phyloP scores from a whole-genome alignment of 2,113 vertebrate genomes.

The Osmerus mordax region DNA sequence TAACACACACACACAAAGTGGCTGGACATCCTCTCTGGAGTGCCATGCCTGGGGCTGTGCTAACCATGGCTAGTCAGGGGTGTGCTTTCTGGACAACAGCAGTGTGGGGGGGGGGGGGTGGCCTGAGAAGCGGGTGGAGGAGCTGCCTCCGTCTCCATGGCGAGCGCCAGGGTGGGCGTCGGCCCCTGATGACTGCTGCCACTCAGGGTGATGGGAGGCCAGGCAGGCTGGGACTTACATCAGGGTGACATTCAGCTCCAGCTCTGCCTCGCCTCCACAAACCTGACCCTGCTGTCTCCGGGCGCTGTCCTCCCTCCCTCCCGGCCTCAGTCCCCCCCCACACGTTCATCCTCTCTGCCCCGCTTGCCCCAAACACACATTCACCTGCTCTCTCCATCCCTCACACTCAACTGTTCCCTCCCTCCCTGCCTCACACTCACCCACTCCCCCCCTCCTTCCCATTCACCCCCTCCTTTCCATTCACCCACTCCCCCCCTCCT shows the following conservation, averaged over 20 bases:
- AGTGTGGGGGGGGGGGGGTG: constrained; percentile 17
- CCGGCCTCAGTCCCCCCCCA: not conserved
- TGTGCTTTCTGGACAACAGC: constrained; percentile 14
- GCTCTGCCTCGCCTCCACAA: not conserved
- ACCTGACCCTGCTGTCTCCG: not conserved
- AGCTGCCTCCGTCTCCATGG: not conserved
- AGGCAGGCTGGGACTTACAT: constrained; percentile 28
- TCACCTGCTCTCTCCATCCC: no score
- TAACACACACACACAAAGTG: not conserved
- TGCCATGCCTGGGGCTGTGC: constrained; percentile 43
- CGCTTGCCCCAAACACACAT: not conserved
- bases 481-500: no score
- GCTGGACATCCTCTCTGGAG: constrained; percentile 34
- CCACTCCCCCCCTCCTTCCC: no score
- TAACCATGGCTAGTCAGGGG: constrained; percentile 49
- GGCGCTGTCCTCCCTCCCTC: not conserved
- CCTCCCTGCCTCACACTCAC: not conserved
- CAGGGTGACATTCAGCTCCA: constrained; percentile 44
- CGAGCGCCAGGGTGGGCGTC: not conserved
- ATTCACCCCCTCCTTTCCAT: not conserved
- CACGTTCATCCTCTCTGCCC: not conserved
- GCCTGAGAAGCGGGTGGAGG: not conserved
- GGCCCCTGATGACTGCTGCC: constrained; percentile 23
- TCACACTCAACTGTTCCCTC: not conserved
- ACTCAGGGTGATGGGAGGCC: constrained; percentile 23